These are phyloP conservation scores for Hymenopus coronatus DNA, from an alignment of 2,888 invertebrate species.

Conservation along the genomic window DNA sequence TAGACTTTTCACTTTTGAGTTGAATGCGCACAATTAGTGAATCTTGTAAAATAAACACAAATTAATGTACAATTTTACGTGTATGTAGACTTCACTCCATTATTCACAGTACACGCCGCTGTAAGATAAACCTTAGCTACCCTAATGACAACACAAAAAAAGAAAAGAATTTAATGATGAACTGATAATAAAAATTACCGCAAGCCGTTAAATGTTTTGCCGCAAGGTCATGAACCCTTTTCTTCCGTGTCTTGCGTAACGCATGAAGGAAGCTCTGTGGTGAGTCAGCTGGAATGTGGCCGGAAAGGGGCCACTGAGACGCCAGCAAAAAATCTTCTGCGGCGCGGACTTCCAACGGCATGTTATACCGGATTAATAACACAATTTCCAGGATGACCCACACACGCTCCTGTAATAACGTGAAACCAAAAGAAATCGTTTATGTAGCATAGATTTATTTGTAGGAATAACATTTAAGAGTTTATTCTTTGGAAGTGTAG, in stretches of 20 bases:
- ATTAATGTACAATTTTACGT: too few relatives aligned
- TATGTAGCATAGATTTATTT: too few relatives aligned
- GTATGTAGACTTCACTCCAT: too few relatives aligned
- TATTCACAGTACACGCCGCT: too few relatives aligned
- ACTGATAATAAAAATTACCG: neutral
- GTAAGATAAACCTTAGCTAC: neutral
- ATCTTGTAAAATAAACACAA: too few relatives aligned
- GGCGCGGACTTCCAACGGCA: neutral
- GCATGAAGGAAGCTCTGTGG: neutral
- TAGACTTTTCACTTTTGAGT: too few relatives aligned
- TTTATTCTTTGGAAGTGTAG: too few relatives aligned
- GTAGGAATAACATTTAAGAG: too few relatives aligned
- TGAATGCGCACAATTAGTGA: too few relatives aligned
- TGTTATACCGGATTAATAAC: neutral
- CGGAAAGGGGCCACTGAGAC: neutral
- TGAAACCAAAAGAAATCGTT: too few relatives aligned
- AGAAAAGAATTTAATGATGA: neutral
- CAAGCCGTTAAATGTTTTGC: neutral
- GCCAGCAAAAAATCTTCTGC: neutral
- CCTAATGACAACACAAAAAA: neutral
- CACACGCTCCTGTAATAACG: neutral
- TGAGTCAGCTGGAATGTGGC: neutral
- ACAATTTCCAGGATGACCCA: neutral
- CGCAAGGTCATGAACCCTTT: neutral
- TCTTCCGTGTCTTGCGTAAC: slow-evolving; percentile 6